These are phyloP conservation scores for Alentia gelatinosa DNA, from an alignment of 2,888 invertebrate species.

Conservation along the genomic window DNA sequence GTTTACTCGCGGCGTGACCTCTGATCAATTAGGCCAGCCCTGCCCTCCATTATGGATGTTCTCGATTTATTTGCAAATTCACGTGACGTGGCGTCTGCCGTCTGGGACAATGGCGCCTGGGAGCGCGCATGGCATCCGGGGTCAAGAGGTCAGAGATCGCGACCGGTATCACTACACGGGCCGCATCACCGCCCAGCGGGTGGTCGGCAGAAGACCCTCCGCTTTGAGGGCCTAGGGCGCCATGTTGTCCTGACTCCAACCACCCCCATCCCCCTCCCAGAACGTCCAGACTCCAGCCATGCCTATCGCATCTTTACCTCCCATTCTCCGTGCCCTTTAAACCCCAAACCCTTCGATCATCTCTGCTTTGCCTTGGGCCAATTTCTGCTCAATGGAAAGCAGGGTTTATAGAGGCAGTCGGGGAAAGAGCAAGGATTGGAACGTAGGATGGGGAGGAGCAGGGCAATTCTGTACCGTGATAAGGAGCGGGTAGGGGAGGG, in stretches of 20 bases:
- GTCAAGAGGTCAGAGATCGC: slow-evolving; percentile 38
- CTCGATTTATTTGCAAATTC: slow-evolving; percentile 50
- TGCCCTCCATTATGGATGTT: slow-evolving; percentile 2
- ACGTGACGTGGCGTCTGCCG: background rate
- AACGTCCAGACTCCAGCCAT: background rate
- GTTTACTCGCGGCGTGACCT: background rate
- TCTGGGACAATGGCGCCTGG: background rate
- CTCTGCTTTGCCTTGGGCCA: background rate
- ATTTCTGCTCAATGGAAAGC: background rate
- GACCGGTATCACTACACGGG: background rate
- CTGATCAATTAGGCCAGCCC: slow-evolving; percentile 12
- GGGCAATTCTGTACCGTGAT: no score
- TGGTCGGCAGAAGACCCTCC: background rate
- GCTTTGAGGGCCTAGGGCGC: no score
- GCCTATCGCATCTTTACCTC: no score
- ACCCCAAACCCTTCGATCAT: background rate
- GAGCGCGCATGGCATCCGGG: background rate
- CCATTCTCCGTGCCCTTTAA: background rate
- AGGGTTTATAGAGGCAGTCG: background rate
- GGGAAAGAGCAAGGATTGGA: background rate
- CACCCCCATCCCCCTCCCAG: background rate
- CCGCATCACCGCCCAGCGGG: background rate
- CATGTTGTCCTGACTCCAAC: background rate
- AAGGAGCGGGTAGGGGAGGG: no score
- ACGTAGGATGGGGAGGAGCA: background rate